Base-by-base conservation (phyloP, 2,797 vertebrate genomes). In the Cygnus olor region DNA sequence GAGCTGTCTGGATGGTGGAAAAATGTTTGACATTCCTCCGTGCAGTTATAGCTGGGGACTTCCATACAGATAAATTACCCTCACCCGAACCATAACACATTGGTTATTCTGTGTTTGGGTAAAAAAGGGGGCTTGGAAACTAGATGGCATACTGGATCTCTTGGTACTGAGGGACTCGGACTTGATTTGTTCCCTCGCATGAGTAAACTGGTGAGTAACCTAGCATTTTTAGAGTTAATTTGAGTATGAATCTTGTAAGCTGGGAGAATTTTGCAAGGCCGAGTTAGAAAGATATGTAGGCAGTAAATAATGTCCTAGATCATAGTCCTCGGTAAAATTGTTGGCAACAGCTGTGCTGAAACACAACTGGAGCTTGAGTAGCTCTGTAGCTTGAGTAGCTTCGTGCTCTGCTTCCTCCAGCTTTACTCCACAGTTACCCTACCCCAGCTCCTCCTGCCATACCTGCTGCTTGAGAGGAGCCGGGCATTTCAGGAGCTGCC, bases 401-500 rank as follows among this genome's bases (percentile, higher is more conserved):
- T 70, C 20, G 14, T 6, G 1, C 61, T 90, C 80, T 34, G 36
- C 49, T 74, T 61, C 24, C 3, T 51, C 60, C 2, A 2, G 25
- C 54, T 57, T 32, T 63, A 2, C 1, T 66, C n/a, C 57, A 5
- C 15, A 0, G 21, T 49, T 38, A 13, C 20, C 20, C 32, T n/a
- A 2, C 14, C 58, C 11, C 47, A 66, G 11, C 24, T 25, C 0
- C 17, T 38, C 44, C 7, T 68, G 66, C 44, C 54, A 61, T 44
- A 6, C 16, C 54, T 70, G 47, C 24, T 42, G 84, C 79, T 77
- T 63, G 34, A 6, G 17, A 34, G 25, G 19, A 32, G 2, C 32
- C 0, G 0, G 30, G 20, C 16, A 4, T 5, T 40, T 63, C 6
- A 2, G 44, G 8, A 30, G 63, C 74, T 82, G 61, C 86, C 13